Evolutionary conservation across 2,888 invertebrate genomes (phyloP).

Genomic region (Ephialtes manifestator): DNA sequence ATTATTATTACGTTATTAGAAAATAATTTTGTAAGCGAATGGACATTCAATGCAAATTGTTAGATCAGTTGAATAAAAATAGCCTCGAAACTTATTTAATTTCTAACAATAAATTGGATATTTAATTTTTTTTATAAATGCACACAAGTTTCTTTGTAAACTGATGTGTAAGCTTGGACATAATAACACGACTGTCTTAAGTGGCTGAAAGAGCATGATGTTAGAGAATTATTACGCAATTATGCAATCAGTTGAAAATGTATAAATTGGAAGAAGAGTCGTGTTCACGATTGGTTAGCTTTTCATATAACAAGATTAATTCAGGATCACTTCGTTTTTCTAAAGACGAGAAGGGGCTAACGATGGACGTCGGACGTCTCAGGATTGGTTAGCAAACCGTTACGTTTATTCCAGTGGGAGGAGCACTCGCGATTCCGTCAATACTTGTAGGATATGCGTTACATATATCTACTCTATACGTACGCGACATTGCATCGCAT

Average conservation of each 20-base stretch:
- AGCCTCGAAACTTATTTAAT: no score
- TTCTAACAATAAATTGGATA: no score
- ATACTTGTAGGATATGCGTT: conserved; percentile 58
- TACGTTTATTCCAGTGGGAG: conserved; percentile 80
- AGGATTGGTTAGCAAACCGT: conserved; percentile 78
- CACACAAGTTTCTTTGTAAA: background rate
- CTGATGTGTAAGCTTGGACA: no score
- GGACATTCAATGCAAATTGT: no score
- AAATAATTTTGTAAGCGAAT: no score
- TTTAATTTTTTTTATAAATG: no score
- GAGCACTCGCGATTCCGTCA: conserved; percentile 76
- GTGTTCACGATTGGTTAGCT: background rate
- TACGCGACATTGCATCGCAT: conserved; percentile 69
- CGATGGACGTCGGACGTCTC: conserved; percentile 63
- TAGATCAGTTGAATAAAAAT: no score
- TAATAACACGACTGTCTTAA: no score
- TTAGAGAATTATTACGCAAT: background rate
- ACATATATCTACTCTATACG: conserved; percentile 30
- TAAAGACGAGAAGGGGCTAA: conserved; percentile 55
- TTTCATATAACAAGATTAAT: conserved; percentile 15
- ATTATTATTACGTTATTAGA: no score
- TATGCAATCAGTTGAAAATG: background rate
- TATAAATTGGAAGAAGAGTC: background rate
- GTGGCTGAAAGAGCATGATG: background rate
- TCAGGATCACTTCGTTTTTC: conserved; percentile 62